Evolutionary conservation across 2,888 invertebrate species (phyloP).

Genomic region (Encarsia formosa): DNA sequence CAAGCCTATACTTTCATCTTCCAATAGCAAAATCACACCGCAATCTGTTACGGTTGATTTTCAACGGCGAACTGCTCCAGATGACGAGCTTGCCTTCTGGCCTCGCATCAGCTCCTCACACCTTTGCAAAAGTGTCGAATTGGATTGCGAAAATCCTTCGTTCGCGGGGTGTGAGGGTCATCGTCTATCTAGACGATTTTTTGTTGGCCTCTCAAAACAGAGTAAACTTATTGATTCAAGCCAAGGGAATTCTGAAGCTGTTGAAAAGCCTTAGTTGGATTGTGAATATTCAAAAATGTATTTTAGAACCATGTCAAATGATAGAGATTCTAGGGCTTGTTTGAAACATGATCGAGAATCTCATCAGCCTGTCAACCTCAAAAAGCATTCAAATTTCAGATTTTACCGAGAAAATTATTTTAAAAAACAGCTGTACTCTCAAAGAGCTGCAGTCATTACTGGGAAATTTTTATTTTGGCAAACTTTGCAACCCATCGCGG

Average conservation of each 20-base stretch:
- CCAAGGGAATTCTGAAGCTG: slow-evolving; percentile 5
- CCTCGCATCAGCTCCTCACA: too few relatives aligned
- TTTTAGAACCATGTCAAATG: slow-evolving; percentile 21
- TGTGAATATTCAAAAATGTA: slow-evolving; percentile 22
- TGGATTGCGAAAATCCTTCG: slow-evolving; percentile 26
- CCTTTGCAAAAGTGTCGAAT: slow-evolving; percentile 18
- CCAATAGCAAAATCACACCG: slow-evolving; percentile 31
- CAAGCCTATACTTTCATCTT: slow-evolving; percentile 23
- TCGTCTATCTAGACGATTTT: slow-evolving; percentile 29
- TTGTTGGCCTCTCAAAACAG: slow-evolving; percentile 27
- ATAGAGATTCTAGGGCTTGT: slow-evolving; percentile 21
- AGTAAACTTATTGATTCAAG: too few relatives aligned
- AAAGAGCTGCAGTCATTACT: slow-evolving; percentile 1
- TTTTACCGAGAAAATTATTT: too few relatives aligned
- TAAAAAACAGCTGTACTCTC: not conserved
- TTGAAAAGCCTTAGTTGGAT: slow-evolving; percentile 20
- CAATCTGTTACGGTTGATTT: slow-evolving; percentile 28
- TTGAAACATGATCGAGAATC: slow-evolving; percentile 22
- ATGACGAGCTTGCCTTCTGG: slow-evolving; percentile 34
- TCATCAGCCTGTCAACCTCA: slow-evolving; percentile 11
- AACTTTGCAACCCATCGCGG: too few relatives aligned
- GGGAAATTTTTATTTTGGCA: slow-evolving; percentile 28
- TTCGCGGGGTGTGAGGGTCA: slow-evolving; percentile 20
- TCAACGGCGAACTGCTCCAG: slow-evolving; percentile 28
- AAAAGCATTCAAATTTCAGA: too few relatives aligned